Evolutionary conservation across 1,140 invertebrate genomes (phyloP), one percentile per base, ranked within the genome.

Genomic region (Diabrotica virgifera): DNA sequence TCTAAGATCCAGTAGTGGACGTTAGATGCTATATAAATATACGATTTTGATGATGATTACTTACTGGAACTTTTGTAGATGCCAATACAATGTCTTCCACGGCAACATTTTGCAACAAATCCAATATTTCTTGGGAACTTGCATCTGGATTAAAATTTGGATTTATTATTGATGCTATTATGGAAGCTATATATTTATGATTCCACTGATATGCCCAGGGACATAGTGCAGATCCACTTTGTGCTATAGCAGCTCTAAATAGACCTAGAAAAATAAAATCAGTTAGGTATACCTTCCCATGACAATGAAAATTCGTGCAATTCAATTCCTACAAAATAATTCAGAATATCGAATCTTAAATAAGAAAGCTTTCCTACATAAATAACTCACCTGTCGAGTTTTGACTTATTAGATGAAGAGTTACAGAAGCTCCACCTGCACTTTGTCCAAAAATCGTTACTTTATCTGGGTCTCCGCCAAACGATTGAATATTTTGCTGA

Each of bases 171-270:
- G 53, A 12, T 11, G 54, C 67, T 7, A 65, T 54, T 52, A 52
- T 51, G 11, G 59, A 68, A 5, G 66, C 51, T 7, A 66, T 63
- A 36, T 57, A 36, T 46, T 57, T 65, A 55, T 68, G 54, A 14
- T 70, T 62, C 53, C 61, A 54, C 46, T 72, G 71, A 36, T 60
- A 64, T 11, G 62, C 64, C 71, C 71, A 72, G 14, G 65, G 56
- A 35, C 37, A 14, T 8, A 72, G 24, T 8, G 63, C 36, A 5
- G 65, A 62, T 5, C 69, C 71, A 60, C 68, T 70, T 46, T 64
- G 57, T 5, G 63, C n/a, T 7, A 72, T 70, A 4, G 66, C 71
- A 5, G 36, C 62, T 38, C 58, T 37, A 52, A 70, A 72, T 6
- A 72, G 51, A 57, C 71, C 69, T 69, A 10, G 9, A 52, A 64